These are phyloP conservation scores for Natator depressus DNA, from an alignment of 2,113 vertebrate species.

Conservation along the genomic window DNA sequence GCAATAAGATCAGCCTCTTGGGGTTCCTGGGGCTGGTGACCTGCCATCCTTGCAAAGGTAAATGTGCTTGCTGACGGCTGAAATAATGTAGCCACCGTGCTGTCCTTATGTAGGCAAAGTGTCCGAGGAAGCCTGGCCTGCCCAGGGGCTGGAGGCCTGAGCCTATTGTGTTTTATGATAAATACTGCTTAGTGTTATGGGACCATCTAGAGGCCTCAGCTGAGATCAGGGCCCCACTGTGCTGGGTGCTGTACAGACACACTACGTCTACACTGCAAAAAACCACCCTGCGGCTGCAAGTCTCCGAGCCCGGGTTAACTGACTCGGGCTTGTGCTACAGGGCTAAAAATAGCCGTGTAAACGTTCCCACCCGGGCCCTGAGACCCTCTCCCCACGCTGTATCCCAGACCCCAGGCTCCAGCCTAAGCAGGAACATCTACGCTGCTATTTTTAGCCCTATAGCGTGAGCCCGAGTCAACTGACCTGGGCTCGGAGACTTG, in stretches of 20 bases:
- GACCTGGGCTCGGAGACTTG: neutral
- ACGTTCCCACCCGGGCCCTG: neutral
- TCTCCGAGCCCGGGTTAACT: neutral
- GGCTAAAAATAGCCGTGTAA: neutral
- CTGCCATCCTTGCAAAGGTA: conserved; percentile 97
- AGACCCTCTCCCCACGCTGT: neutral
- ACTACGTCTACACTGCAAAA: neutral
- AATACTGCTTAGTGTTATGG: neutral
- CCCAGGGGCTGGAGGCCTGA: neutral
- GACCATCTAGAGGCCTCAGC: too few species aligned
- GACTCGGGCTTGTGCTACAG: neutral
- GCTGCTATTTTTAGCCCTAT: too few species aligned
- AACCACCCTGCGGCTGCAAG: neutral
- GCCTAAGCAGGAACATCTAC: neutral
- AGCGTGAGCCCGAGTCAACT: neutral
- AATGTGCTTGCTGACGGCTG: neutral
- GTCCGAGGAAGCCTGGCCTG: neutral
- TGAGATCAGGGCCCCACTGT: too few species aligned
- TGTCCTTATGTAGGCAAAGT: neutral
- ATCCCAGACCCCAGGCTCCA: neutral
- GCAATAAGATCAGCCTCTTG: conserved; percentile 94
- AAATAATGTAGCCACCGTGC: neutral
- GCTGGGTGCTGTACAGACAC: too few species aligned
- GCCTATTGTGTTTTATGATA: neutral
- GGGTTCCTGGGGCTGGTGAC: conserved; percentile 92